phyloP scores from a whole-genome alignment of 2,888 invertebrate genomes.

The Aphidoletes aphidimyza region DNA sequence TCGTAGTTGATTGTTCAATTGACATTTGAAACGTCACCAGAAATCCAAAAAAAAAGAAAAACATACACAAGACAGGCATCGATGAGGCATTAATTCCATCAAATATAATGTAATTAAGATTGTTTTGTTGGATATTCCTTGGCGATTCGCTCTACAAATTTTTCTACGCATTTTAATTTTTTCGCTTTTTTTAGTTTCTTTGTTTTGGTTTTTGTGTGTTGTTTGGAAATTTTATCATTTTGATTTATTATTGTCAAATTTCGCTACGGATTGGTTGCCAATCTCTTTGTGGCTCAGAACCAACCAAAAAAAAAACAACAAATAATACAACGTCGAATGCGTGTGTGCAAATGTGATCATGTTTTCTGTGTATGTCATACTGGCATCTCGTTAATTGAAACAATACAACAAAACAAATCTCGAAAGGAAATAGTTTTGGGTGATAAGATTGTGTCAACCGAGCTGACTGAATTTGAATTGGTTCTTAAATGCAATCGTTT shows the following conservation, averaged over 20 bases:
- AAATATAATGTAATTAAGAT: slow-evolving; percentile 33
- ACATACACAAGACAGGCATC: slow-evolving; percentile 40
- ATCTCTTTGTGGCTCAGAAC: too few relatives aligned
- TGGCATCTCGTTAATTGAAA: background rate
- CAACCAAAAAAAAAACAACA: too few relatives aligned
- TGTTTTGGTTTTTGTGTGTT: background rate
- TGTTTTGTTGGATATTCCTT: background rate
- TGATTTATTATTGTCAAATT: too few relatives aligned
- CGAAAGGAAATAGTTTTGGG: background rate
- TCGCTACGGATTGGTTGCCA: too few relatives aligned
- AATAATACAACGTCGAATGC: too few relatives aligned
- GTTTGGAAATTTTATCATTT: background rate
- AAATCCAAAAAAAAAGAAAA: background rate
- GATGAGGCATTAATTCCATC: slow-evolving; percentile 20
- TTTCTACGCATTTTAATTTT: background rate
- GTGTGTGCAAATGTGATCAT: background rate
- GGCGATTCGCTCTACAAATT: background rate
- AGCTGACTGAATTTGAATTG: too few relatives aligned
- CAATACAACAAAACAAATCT: background rate
- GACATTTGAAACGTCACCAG: slow-evolving; percentile 45
- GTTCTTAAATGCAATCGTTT: background rate
- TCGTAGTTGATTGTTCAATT: background rate
- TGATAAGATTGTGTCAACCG: background rate
- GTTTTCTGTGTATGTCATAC: background rate
- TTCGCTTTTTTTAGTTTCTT: background rate